Conservation (phyloP, 2,113 vertebrate genomes). For the Azemiops feae region DNA sequence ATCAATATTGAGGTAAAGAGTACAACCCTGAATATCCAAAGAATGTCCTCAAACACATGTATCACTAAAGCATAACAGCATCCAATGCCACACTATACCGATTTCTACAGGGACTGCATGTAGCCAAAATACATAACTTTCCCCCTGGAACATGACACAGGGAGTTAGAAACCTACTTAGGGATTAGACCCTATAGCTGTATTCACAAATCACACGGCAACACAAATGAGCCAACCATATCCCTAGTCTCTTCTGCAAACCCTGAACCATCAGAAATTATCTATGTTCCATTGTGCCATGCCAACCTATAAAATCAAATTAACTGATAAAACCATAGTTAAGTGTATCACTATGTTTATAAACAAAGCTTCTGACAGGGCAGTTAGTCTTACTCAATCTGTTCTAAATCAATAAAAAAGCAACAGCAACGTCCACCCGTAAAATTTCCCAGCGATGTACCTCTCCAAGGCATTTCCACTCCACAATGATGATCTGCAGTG, state of each 20-base stretch:
- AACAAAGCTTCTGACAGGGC: background rate
- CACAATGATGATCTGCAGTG: slow-evolving; percentile 16
- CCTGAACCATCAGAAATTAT: background rate
- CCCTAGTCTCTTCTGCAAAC: background rate
- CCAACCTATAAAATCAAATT: background rate
- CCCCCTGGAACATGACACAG: background rate
- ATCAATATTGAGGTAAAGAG: background rate
- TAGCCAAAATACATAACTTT: background rate
- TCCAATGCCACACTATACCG: background rate
- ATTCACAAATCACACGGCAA: background rate
- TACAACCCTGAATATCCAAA: no score
- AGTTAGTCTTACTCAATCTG: background rate
- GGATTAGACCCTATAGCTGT: background rate
- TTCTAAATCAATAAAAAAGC: background rate
- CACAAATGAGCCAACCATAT: background rate
- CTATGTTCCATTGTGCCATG: background rate
- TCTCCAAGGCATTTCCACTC: background rate
- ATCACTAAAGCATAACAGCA: background rate
- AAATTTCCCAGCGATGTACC: background rate
- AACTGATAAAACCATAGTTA: background rate
- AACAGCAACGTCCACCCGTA: background rate
- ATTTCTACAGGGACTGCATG: background rate
- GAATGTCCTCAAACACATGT: background rate
- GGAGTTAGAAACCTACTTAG: background rate
- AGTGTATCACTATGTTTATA: background rate